Evolutionary conservation across 2,113 vertebrate genomes (phyloP).

Genomic region (Ptyas mucosa): DNA sequence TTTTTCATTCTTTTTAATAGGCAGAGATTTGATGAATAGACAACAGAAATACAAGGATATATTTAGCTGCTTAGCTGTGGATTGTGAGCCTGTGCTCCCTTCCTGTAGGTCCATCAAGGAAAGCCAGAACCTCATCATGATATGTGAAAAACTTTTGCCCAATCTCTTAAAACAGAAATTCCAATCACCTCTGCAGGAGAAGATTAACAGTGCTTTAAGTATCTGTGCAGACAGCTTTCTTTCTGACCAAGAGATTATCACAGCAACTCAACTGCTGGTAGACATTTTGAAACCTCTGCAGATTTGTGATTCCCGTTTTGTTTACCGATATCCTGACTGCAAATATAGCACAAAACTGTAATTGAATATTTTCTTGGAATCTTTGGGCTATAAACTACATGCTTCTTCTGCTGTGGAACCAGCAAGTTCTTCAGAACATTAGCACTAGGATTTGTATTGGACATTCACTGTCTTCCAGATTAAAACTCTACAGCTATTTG

Average conservation of each 20-base stretch:
- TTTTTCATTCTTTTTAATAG: conserved; percentile 57
- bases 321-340: conserved; percentile 84
- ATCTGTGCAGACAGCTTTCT: conserved; percentile 47
- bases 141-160: conserved; percentile 72
- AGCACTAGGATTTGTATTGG: neutral
- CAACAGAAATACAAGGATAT: conserved; percentile 66
- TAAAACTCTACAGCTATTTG: neutral
- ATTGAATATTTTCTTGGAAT: neutral
- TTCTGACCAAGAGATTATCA: neutral
- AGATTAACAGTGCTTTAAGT: conserved; percentile 59
- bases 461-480: neutral
- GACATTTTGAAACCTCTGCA: conserved; percentile 69
- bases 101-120: conserved; percentile 68
- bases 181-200: conserved; percentile 48
- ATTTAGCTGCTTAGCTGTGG: conserved; percentile 76
- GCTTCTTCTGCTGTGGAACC: accelerated
- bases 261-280: conserved; percentile 56
- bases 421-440: neutral
- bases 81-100: conserved; percentile 60
- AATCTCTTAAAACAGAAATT: conserved; percentile 68
- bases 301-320: conserved; percentile 72
- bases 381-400: neutral
- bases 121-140: conserved; percentile 70
- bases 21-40: conserved; percentile 38
- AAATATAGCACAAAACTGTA: conserved; percentile 71